Evolutionary conservation across 1,140 invertebrate genomes (phyloP), one percentile per base, ranked within the genome.

Genomic region (Drosophila jambulina): DNA sequence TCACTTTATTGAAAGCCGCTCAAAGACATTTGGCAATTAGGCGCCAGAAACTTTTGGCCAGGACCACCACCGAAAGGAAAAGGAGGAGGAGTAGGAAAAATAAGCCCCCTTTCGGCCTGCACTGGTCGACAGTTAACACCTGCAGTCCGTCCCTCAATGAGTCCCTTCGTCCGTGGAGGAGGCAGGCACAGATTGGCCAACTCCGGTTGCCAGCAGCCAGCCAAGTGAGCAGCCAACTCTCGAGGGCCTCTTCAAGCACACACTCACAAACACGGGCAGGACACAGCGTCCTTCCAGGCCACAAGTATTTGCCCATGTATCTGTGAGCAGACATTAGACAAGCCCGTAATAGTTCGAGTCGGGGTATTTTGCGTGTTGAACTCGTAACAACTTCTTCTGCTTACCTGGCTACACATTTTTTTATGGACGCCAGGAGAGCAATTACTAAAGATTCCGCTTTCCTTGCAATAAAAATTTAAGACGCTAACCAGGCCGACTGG

Each of bases 351-450:
- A 87, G 67, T 83, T 83, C 51, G 64, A 49, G 54, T 12, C 34
- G 17, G 49, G 53, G 45, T 70, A 70, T 77, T 78, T 85, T 82
- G 78, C 82, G 82, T 80, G 74, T 25, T 72, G 43, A 57, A 42
- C 78, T 54, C 43, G 40, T 54, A 82, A 54, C 70, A 70, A 63
- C 75, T 81, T 75, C 78, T 90, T 79, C 81, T 85, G 85, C 85
- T 90, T 88, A 90, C 77, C 87, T 87, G 81, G 81, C 85, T 87
- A 90, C 84, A 87, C 84, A 87, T 90, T 80, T 90, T 75, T 90
- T 90, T 90, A 90, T 80, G 82, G 58, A 75, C 86, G 75, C 78
- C 85, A 60, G 25, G 85, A 90, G 85, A 90, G 85, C 85, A 90
- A 90, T 90, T 90, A 90, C 82, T 57, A 63, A 85, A 75, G 78